These are phyloP conservation scores for Anomalospiza imberbis DNA, from an alignment of 2,797 vertebrate genomes.

Conservation along the genomic window DNA sequence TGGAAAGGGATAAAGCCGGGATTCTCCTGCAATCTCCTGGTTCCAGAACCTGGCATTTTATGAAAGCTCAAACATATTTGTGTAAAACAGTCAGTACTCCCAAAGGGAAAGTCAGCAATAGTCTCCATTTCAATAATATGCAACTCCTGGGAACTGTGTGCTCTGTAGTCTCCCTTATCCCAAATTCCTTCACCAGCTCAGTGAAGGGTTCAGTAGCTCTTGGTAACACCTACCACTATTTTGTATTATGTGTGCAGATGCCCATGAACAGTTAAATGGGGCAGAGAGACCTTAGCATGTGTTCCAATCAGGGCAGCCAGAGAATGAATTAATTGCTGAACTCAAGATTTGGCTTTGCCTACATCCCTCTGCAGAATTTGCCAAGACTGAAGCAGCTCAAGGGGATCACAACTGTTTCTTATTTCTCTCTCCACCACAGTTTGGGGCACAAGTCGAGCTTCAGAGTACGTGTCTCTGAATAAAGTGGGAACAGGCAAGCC, in stretches of 20 bases:
- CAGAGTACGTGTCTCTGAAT: not conserved
- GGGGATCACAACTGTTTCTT: not conserved
- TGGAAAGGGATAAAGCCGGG: constrained; percentile 20
- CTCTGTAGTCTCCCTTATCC: not conserved
- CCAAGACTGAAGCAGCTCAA: constrained; percentile 13
- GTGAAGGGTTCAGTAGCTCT: not conserved
- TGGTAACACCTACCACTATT: not conserved
- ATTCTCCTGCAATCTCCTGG: constrained; percentile 26
- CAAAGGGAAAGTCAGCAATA: not conserved
- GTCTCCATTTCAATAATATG: not conserved
- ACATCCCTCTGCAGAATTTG: not conserved
- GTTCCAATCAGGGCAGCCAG: not conserved
- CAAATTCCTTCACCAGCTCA: not conserved
- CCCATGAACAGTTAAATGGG: constrained; percentile 1
- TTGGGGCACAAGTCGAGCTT: not conserved
- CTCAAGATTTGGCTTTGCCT: constrained; percentile 20
- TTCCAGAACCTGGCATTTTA: constrained; percentile 25
- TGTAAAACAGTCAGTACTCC: not conserved
- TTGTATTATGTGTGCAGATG: not conserved
- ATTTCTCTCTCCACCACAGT: not conserved
- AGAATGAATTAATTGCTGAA: not conserved
- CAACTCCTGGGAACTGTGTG: not conserved
- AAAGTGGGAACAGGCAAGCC: not conserved
- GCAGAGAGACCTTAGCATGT: constrained; percentile 12
- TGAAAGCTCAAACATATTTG: constrained; percentile 6